phyloP scores from a whole-genome alignment of 2,797 vertebrate species.

The Hybognathus amarus region DNA sequence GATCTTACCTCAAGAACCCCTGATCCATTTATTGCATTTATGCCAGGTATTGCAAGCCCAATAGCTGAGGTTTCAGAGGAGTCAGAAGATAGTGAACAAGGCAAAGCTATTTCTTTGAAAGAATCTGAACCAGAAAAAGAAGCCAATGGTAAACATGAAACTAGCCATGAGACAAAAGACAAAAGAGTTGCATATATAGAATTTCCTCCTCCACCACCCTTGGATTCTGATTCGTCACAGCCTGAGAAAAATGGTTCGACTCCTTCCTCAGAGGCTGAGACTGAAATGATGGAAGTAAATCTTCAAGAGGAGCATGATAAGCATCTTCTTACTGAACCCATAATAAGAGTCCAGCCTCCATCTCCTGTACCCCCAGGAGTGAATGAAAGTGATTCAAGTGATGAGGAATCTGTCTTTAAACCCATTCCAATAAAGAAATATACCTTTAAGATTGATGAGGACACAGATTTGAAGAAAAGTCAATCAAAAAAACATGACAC shows the following conservation, averaged over 20 bases:
- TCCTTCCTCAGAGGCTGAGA: constrained; percentile 88
- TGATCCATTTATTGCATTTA: constrained; percentile 89
- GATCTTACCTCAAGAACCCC: constrained; percentile 93
- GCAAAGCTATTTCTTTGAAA: constrained; percentile 82
- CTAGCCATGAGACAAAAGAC: constrained; percentile 83
- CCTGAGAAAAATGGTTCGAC: constrained; percentile 84
- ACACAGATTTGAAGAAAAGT: constrained; percentile 77
- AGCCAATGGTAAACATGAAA: constrained; percentile 79
- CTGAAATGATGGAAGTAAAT: constrained; percentile 96
- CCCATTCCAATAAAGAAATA: constrained; percentile 91
- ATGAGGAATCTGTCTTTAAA: constrained; percentile 91
- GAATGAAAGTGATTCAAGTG: constrained; percentile 89
- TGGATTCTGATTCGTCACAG: constrained; percentile 89
- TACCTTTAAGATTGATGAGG: constrained; percentile 78
- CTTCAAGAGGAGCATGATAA: constrained; percentile 94
- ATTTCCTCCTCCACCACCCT: constrained; percentile 96
- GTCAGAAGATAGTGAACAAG: constrained; percentile 89
- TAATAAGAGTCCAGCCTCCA: constrained; percentile 95
- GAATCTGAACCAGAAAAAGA: constrained; percentile 74
- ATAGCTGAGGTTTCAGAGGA: constrained; percentile 97
- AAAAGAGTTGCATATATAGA: constrained; percentile 98
- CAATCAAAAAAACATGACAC: constrained; percentile 82
- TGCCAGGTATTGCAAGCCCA: constrained; percentile 90
- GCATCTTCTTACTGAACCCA: constrained; percentile 88
- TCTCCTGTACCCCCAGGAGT: constrained; percentile 85